Base-by-base conservation (phyloP, 2,797 vertebrate genomes). In the Gymnothorax javanicus region DNA sequence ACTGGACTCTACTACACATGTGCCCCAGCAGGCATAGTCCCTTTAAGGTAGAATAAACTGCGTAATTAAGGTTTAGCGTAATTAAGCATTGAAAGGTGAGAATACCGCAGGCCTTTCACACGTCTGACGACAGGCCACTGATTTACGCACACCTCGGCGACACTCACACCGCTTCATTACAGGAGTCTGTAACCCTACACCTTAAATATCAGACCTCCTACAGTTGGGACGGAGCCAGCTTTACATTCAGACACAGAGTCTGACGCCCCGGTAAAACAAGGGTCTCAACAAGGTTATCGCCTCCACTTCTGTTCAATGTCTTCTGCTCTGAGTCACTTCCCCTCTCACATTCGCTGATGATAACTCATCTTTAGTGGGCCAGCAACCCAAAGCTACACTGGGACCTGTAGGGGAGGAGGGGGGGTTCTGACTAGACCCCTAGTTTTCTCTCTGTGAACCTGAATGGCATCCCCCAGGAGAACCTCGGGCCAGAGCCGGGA, bases 361-460 rank as follows among this genome's bases (percentile, higher is more conserved):
- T 79, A 79, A 79, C 75, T 79, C 75, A 79, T 50, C 75, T 79
- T 54, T 20, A 54, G 43, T 54, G 1, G 20, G 43, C 27, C 75
- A 15, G 75, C 43, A 20, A 25, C 2, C 12, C 73, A 43, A 52
- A 20, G 73, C 13, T 27, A 52, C 43, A 7, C 33, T 17, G 43
- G 43, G 43, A 77, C 1, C 13, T 43, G 33, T 43, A 43, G 33
- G 33, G 33, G 33, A 43, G 33, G 33, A n/a, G 33, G 33, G 43
- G 13, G 27, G 73, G 17, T 6, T 20, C 50, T 79, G 75, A 79
- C 43, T 20, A n/a, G 50, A 23, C 23, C 20, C 75, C 75, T 52
- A 79, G 50, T 79, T 54, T 56, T 79, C 23, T 5, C 75, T 79
- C 75, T 43, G 23, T 79, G 75, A 79, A 54, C 75, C 75, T 79